A percentile compares a stretch with the other conserved stretches of the same genome.
These are phyloP conservation scores for Limnodromus scolopaceus DNA, from an alignment of 2,797 vertebrate genomes.

Conservation along the genomic window DNA sequence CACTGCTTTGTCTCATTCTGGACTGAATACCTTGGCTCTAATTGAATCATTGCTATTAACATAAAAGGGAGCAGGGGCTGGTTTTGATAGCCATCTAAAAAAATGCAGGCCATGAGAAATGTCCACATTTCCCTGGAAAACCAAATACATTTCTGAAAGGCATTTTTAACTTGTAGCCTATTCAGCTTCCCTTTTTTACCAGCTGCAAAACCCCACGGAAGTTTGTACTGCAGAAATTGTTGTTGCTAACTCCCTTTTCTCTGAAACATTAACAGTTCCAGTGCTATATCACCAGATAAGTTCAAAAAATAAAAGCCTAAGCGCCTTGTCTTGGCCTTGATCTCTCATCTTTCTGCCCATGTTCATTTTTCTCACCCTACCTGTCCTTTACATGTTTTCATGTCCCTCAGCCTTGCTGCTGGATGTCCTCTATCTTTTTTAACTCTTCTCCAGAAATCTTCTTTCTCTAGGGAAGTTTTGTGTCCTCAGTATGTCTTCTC, in stretches of 20 bases:
- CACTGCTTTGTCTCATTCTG: background rate
- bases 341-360: background rate
- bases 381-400: background rate
- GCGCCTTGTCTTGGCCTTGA: background rate
- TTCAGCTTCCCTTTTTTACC: background rate
- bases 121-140: background rate
- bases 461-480: background rate
- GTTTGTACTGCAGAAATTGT: background rate
- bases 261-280: background rate
- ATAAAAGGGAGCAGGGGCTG: background rate
- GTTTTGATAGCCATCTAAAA: background rate
- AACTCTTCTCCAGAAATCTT: background rate
- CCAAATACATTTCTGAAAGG: background rate
- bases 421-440: background rate
- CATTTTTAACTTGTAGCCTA: background rate
- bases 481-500: background rate
- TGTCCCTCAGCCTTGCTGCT: rapidly evolving
- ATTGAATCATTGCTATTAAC: background rate
- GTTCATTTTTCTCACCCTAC: background rate
- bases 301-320: background rate
- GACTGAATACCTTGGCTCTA: background rate
- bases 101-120: background rate
- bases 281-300: background rate
- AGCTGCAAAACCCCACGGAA: background rate
- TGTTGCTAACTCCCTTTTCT: background rate